Percentiles rank a stretch among this genome's conserved stretches.
Conservation (phyloP, 2,888 invertebrate species). For the Morpho deidamia region DNA sequence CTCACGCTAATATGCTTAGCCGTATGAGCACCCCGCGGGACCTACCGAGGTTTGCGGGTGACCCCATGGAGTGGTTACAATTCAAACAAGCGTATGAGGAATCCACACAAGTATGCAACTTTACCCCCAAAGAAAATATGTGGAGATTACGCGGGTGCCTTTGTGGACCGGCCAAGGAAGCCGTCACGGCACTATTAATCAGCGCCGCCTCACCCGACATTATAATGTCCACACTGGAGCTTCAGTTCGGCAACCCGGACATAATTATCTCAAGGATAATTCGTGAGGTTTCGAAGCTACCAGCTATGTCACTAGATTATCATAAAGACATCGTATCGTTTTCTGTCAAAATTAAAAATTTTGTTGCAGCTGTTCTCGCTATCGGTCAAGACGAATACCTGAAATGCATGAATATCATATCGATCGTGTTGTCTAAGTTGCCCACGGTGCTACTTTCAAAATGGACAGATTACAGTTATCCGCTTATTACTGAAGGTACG, state of each 20-base stretch:
- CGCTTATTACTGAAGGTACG: too few species aligned
- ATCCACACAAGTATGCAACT: constrained; percentile 24
- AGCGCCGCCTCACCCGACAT: too few species aligned
- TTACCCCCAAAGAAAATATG: constrained; percentile 25
- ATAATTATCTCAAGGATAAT: too few species aligned
- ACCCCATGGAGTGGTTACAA: constrained; percentile 28
- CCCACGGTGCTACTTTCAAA: too few species aligned
- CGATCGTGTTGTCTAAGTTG: constrained; percentile 22
- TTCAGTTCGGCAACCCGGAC: too few species aligned
- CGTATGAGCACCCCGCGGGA: constrained; percentile 23
- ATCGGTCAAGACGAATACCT: constrained; percentile 18
- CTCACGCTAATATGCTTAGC: constrained; percentile 4
- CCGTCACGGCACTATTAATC: too few species aligned
- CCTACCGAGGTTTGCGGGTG: constrained; percentile 22
- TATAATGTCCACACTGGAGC: too few species aligned
- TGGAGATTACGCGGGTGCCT: too few species aligned
- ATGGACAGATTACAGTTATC: too few species aligned
- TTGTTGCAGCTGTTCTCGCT: constrained; percentile 20
- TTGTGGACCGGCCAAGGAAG: too few species aligned
- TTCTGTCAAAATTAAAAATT: constrained; percentile 25
- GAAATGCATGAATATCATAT: constrained; percentile 10
- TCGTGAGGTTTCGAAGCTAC: constrained; percentile 25
- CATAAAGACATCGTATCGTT: constrained; percentile 26
- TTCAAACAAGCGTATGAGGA: too few species aligned
- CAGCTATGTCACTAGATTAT: constrained; percentile 18